Conservation (phyloP, 2,113 vertebrate species). For the Aythya baeri region DNA sequence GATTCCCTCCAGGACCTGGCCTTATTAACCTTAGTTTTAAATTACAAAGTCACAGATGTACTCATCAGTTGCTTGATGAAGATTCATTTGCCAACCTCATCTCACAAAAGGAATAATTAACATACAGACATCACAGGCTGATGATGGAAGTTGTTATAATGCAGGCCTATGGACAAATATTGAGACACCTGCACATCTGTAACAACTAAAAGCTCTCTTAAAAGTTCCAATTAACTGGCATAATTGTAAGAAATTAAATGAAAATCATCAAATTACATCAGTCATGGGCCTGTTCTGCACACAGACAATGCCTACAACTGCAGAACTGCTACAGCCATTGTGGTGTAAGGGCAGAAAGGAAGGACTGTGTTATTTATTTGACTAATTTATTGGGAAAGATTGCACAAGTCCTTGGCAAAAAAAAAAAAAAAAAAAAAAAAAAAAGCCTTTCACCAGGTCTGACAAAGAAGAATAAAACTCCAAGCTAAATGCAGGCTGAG, state of each 20-base stretch:
- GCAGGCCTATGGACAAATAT: not conserved
- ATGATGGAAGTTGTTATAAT: conserved; percentile 12
- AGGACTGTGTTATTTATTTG: not conserved
- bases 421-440: not conserved
- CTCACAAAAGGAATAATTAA: conserved; percentile 62
- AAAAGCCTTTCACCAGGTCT: not conserved
- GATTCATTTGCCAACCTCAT: conserved; percentile 61
- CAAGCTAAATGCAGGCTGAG: not conserved
- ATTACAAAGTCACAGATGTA: conserved; percentile 70
- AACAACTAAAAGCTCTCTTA: conserved; percentile 6
- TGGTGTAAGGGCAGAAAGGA: not conserved
- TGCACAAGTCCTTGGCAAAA: not conserved
- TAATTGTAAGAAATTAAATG: conserved; percentile 28
- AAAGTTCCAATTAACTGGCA: conserved; percentile 27
- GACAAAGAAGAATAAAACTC: not conserved
- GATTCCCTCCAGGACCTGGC: conserved; percentile 48
- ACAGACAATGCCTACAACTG: not conserved
- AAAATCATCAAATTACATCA: not conserved
- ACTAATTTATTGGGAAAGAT: not conserved
- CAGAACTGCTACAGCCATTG: not conserved
- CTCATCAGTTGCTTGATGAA: conserved; percentile 68
- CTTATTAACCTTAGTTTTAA: conserved; percentile 69
- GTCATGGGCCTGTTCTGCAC: not conserved
- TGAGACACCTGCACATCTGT: not conserved
- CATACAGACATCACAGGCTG: not conserved